Conservation (phyloP, 2,113 vertebrate species). For the Coregonus clupeaformis region DNA sequence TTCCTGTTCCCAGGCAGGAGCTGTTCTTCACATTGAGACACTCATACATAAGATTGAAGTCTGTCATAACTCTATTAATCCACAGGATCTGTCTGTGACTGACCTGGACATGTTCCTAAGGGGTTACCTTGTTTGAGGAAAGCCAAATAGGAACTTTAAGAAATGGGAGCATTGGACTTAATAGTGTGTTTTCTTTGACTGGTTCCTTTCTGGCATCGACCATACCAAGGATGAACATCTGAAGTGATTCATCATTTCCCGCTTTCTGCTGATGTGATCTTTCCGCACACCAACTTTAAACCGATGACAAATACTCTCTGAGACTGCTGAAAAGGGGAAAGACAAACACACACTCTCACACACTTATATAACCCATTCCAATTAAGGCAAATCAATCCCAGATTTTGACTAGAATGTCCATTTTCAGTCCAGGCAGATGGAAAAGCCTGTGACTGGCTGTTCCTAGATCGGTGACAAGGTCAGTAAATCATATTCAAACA, state of each 20-base stretch:
- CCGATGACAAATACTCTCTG: neutral
- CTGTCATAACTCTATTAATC: neutral
- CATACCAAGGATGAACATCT: neutral
- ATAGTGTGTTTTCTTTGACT: neutral
- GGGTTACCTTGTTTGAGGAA: neutral
- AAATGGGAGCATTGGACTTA: neutral
- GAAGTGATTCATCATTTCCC: neutral
- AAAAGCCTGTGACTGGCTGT: neutral
- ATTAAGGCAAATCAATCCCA: neutral
- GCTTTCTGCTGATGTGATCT: neutral
- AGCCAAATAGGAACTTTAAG: neutral
- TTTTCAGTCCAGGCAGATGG: neutral
- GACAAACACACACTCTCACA: constrained; percentile 6
- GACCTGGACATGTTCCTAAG: neutral
- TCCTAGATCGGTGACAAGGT: neutral
- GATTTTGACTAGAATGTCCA: neutral
- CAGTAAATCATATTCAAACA: neutral
- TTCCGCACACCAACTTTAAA: no score
- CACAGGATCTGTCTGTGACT: neutral
- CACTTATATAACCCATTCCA: neutral
- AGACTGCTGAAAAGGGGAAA: neutral
- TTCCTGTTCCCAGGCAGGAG: no score
- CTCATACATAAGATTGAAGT: no score
- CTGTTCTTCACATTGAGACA: no score
- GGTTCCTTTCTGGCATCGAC: neutral